Base-by-base conservation (phyloP, 2,797 vertebrate genomes). In the Brotula barbata region DNA sequence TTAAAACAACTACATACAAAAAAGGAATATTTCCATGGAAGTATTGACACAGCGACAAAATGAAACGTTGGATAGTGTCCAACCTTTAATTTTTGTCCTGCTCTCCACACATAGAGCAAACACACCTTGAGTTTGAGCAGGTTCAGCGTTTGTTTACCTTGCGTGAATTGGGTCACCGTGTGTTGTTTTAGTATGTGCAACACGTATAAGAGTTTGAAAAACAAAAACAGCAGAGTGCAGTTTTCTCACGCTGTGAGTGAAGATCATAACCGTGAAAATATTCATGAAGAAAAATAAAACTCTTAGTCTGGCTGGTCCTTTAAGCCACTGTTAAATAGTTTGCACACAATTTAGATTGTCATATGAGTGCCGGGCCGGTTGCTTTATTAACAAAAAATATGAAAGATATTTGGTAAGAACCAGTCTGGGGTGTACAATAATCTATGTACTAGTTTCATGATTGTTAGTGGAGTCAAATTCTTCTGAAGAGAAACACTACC, bases 401-500 rank as follows among this genome's bases (percentile, higher is more conserved):
- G n/a, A 22, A 22, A 15, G 0, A 11, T 11, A n/a, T 13, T 20
- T 12, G 19, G 13, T 43, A 2, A 14, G 34, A 3, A 36, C 3
- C 34, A 36, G 11, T 3, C 34, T 7, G 43, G 59, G 17, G 11
- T 58, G 5, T 9, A 9, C 0, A 52, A 63, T 45, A 1, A 11
- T 43, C 25, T 37, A 40, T 10, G 45, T 49, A 16, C 62, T 56
- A 45, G 25, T 57, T 65, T 54, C 51, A 66, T 16, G 45, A 64
- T 60, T 70, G 63, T 52, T 61, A 55, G 37, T 57, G 57, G 71
- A 64, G 39, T 2, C 7, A 6, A 56, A 59, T 42, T 80, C 71
- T 86, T 87, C 21, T 78, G 80, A 87, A 90, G 89, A 76, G 89
- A 90, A 90, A 90, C 71, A 88, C 74, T 85, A 89, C 89, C 89